phyloP scores from a whole-genome alignment of 53 echinoderm and acorn worm genomes.

The Pentamera pediparva region DNA sequence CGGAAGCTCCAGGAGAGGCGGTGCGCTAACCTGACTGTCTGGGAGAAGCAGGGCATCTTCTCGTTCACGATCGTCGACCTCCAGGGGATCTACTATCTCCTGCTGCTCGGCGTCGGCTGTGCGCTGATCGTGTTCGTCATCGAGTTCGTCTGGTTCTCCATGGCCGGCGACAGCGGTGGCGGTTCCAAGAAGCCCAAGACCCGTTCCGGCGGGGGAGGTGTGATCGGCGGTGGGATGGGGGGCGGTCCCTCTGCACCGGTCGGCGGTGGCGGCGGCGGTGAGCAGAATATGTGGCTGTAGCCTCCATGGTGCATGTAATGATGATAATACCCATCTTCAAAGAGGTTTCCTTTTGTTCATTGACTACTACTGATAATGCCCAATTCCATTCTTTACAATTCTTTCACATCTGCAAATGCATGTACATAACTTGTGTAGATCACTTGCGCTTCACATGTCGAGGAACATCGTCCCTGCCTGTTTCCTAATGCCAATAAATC shows the following conservation, averaged over 20 bases:
- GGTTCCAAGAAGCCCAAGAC: neutral
- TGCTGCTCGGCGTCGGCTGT: constrained; percentile 62
- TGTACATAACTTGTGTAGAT: no score
- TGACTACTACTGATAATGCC: no score
- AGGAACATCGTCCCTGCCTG: no score
- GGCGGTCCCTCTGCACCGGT: constrained; percentile 19
- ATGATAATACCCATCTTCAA: no score
- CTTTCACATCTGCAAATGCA: no score
- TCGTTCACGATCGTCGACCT: constrained; percentile 84
- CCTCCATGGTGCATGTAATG: neutral
- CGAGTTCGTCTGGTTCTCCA: constrained; percentile 49
- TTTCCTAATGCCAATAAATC: no score
- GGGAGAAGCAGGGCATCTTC: constrained; percentile 85
- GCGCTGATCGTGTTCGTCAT: constrained; percentile 57
- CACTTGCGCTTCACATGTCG: no score
- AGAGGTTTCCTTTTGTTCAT: no score
- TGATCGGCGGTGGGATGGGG: constrained; percentile 7
- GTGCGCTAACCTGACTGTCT: constrained; percentile 80
- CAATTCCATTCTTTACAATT: neutral
- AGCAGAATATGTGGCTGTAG: constrained; percentile 30
- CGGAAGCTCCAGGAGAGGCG: constrained; percentile 38
- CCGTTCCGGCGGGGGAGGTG: neutral
- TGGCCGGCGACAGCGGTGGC: constrained; percentile 22
- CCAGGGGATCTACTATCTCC: constrained; percentile 75
- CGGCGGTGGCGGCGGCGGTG: constrained; percentile 21